Evolutionary conservation across 2,797 vertebrate genomes (phyloP).

Genomic region (Lepidocolaptes lacrymiger): DNA sequence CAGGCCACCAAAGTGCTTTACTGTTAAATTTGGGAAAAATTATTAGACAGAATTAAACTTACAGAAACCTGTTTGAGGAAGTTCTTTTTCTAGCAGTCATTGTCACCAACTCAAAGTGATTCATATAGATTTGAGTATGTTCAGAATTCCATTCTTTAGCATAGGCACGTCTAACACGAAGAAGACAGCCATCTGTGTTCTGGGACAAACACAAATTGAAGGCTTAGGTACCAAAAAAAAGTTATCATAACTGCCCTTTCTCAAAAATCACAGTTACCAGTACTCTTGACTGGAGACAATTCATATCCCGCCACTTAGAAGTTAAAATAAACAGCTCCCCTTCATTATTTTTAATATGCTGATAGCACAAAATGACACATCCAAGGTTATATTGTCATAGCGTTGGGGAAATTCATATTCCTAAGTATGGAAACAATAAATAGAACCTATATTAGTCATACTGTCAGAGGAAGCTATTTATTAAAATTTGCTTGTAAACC

Average conservation of each 20-base stretch:
- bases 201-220: constrained; percentile 47
- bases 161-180: constrained; percentile 86
- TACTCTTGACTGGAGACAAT: neutral
- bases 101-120: constrained; percentile 88
- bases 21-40: neutral
- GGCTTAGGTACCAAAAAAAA: neutral
- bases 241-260: neutral
- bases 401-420: neutral
- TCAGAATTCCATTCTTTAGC: constrained; percentile 87
- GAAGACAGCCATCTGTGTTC: constrained; percentile 84
- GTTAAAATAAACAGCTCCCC: neutral
- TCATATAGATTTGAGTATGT: constrained; percentile 85
- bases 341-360: neutral
- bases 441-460: neutral
- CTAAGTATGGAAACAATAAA: neutral
- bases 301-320: neutral
- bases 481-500: neutral
- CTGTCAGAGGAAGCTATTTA: neutral
- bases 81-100: constrained; percentile 88
- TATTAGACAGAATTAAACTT: constrained; percentile 4
- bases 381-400: neutral
- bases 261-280: neutral
- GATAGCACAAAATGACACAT: neutral
- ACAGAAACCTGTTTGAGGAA: constrained; percentile 87
- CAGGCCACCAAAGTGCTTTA: neutral